A percentile compares a stretch with the other conserved stretches of the same genome.
Conservation (phyloP, 2,888 invertebrate species). For the Copidosoma aretas region DNA sequence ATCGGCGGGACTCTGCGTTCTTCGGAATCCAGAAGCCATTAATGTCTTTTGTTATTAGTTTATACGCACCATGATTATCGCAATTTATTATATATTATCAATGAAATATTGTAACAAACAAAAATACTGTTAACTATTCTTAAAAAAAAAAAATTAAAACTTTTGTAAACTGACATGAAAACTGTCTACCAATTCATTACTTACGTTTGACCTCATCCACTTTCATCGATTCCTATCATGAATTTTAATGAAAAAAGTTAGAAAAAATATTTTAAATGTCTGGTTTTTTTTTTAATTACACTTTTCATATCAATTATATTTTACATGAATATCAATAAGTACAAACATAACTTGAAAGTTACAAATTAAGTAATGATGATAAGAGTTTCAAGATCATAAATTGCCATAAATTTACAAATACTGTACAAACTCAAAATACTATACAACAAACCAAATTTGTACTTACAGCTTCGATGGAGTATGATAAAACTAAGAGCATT, state of each 20-base stretch:
- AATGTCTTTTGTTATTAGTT: slow-evolving; percentile 58
- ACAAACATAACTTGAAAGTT: background rate
- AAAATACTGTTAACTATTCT: slow-evolving; percentile 62
- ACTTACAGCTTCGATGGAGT: slow-evolving; percentile 19
- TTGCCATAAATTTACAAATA: too few relatives aligned
- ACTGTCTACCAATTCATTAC: slow-evolving; percentile 20
- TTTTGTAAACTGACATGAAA: slow-evolving; percentile 58
- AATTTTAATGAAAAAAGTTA: too few relatives aligned
- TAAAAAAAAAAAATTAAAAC: slow-evolving; percentile 59
- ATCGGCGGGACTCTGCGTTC: slow-evolving; percentile 33
- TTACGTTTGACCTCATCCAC: background rate
- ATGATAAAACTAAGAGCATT: background rate
- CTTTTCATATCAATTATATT: background rate
- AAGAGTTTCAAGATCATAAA: too few relatives aligned
- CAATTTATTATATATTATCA: slow-evolving; percentile 60
- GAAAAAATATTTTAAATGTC: background rate
- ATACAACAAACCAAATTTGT: slow-evolving; percentile 23
- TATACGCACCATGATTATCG: slow-evolving; percentile 59
- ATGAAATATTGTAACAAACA: slow-evolving; percentile 61
- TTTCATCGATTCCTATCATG: too few relatives aligned
- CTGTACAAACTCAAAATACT: background rate
- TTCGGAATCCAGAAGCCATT: slow-evolving; percentile 45
- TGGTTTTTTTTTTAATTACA: background rate
- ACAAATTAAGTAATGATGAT: too few relatives aligned
- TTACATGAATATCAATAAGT: background rate